Base-by-base conservation (phyloP, 2,888 invertebrate genomes). In the Saturnia pavonia region DNA sequence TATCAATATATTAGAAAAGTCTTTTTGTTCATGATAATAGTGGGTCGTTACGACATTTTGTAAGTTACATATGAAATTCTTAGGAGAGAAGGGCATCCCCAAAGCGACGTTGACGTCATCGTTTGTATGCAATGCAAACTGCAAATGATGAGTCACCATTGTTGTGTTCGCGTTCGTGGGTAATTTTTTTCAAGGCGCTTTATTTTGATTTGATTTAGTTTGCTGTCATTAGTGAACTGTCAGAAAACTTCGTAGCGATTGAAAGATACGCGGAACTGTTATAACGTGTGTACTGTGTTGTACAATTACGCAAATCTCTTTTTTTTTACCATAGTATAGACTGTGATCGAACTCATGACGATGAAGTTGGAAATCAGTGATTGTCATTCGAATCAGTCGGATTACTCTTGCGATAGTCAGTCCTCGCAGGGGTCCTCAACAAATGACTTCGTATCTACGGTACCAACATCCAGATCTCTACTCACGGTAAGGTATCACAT, bases 311-410 rank as follows among this genome's bases (percentile, higher is more conserved):
- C 86, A 83, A 85, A 84, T 76, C 70, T 11, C 43, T 68, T 71
- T 72, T 66, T 70, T 19, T 54, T 67, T 43, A 43, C 25, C 25
- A 51, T 60, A 54, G 22, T 60, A 48, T 60, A 71, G 60, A 45
- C 25, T 75, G 34, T 34, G 79, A 78, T 78, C 77, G 85, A 82
- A 88, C 88, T 85, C 72, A 91, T 92, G 92, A 92, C 90, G 84
- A 95, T 95, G 95, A 95, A 95, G 94, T 90, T 95, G 77, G 95
- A 95, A 83, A 92, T 94, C 72, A 94, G 94, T 88, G 95, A 95
- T 85, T 94, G 91, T 78, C 91, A 94, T 77, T 95, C 95, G 77
- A 95, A 95, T 86, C 95, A 95, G 83, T 95, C 95, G 72, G 95
- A 95, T 88, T 94, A 91, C 77, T 95, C 95, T 75, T 94, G 94